Percentiles rank a stretch among this genome's conserved stretches.
phyloP scores from a whole-genome alignment of 2,113 vertebrate species.

The Anolis sagrei region DNA sequence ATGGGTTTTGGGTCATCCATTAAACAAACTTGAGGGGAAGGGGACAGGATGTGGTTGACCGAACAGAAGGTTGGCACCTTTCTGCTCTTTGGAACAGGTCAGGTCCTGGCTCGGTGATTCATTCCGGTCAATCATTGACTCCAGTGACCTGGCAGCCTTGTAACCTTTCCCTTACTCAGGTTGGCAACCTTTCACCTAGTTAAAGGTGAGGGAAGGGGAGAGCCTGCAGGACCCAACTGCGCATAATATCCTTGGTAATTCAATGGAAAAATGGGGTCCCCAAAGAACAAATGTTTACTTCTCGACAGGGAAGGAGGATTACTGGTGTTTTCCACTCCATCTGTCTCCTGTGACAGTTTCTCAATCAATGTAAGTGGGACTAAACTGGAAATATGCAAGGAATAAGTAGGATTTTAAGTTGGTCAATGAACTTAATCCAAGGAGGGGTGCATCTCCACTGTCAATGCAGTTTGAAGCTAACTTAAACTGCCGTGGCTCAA shows the following conservation, averaged over 20 bases:
- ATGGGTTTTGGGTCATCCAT: background rate
- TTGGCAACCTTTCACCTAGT: constrained; percentile 15
- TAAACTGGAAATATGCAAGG: background rate
- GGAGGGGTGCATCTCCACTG: background rate
- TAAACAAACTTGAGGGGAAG: background rate
- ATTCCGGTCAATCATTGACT: background rate
- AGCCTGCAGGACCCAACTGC: background rate
- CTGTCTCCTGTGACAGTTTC: background rate
- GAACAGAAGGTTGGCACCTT: background rate
- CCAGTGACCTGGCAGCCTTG: background rate
- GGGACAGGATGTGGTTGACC: background rate
- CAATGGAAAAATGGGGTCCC: constrained; percentile 2
- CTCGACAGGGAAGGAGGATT: no score
- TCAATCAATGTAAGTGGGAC: background rate
- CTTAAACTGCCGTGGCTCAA: no score
- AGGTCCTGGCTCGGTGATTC: background rate
- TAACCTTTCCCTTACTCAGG: background rate
- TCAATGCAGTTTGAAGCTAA: no score
- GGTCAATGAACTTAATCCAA: background rate
- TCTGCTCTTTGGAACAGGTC: constrained; percentile 1
- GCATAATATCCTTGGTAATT: background rate
- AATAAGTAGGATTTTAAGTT: background rate
- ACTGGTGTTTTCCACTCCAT: background rate
- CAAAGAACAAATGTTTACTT: background rate
- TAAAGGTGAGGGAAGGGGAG: background rate